Evolutionary conservation across 2,797 vertebrate genomes (phyloP).

Genomic region (Intellagama lesueurii): DNA sequence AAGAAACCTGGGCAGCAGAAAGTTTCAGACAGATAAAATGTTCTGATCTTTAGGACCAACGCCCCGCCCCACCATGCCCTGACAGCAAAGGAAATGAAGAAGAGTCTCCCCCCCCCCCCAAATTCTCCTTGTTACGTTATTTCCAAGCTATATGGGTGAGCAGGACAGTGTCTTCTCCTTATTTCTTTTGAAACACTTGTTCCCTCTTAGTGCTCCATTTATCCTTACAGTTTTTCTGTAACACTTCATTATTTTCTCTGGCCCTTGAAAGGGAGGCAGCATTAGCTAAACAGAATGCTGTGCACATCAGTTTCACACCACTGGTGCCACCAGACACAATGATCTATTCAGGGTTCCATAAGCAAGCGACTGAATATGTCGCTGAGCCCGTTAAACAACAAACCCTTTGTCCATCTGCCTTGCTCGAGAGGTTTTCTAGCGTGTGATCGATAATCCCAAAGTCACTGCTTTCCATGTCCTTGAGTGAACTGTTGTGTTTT

Average conservation of each 20-base stretch:
- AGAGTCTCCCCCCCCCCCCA: too few species aligned
- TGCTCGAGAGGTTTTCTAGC: background rate
- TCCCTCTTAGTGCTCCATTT: background rate
- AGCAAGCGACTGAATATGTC: slow-evolving; percentile 8
- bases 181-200: too few species aligned
- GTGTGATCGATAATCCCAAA: background rate
- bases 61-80: too few species aligned
- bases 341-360: background rate
- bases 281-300: background rate
- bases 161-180: too few species aligned
- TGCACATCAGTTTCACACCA: background rate
- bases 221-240: background rate
- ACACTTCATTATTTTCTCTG: background rate
- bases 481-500: slow-evolving; percentile 1
- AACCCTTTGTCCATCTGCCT: background rate
- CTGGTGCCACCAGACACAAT: background rate
- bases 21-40: too few species aligned
- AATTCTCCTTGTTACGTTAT: background rate
- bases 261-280: background rate
- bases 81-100: too few species aligned
- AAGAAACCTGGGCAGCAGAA: too few species aligned
- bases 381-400: slow-evolving; percentile 29
- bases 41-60: too few species aligned
- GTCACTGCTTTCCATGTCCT: background rate
- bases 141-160: background rate